These are phyloP conservation scores for Aphodius sticticus DNA, from an alignment of 2,888 invertebrate species.

Conservation along the genomic window DNA sequence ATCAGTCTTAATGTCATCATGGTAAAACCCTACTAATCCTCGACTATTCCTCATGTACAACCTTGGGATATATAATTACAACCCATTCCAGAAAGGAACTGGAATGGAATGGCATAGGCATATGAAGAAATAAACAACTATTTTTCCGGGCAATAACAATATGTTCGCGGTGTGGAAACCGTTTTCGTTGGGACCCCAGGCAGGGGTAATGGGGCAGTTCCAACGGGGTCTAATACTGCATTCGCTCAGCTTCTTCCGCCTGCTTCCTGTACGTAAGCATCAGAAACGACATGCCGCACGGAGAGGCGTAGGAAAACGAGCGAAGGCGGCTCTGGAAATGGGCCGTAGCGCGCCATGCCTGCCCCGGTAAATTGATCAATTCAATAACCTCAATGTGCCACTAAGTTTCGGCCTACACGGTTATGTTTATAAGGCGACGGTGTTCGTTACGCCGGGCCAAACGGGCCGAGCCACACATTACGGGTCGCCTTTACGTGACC, in stretches of 20 bases:
- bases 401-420: constrained; percentile 58
- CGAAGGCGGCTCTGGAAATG: constrained; percentile 49
- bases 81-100: background rate
- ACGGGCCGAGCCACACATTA: background rate
- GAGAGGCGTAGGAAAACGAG: constrained; percentile 5
- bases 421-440: constrained; percentile 55
- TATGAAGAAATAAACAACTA: constrained; percentile 4
- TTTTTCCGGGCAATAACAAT: background rate
- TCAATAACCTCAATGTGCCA: constrained; percentile 61
- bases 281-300: background rate
- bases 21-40: too few relatives aligned
- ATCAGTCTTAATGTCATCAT: too few relatives aligned
- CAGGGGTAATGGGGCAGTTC: constrained; percentile 1
- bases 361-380: constrained; percentile 60
- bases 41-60: background rate
- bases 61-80: background rate
- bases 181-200: constrained; percentile 4
- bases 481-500: background rate
- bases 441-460: background rate
- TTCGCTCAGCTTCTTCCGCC: constrained; percentile 6
- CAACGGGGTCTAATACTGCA: constrained; percentile 16
- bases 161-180: background rate
- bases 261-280: background rate
- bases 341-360: constrained; percentile 56
- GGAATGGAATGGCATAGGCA: background rate